phyloP scores from a whole-genome alignment of 2,888 invertebrate species.

The Hoplodrina ambigua region DNA sequence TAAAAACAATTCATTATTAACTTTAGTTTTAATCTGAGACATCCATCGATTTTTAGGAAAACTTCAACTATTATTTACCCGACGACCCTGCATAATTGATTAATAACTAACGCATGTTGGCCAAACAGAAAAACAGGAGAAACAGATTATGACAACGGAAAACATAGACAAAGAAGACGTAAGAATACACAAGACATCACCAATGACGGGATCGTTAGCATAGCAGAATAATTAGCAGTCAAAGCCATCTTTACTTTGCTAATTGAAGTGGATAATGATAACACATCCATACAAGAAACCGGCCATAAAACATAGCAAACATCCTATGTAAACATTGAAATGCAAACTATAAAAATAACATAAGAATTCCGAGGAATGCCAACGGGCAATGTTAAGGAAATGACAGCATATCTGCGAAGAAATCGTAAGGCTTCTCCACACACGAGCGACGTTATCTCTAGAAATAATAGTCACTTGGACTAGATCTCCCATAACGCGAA shows the following conservation, averaged over 20 bases:
- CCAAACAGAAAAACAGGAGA: no score
- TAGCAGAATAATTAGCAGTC: neutral
- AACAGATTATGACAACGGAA: no score
- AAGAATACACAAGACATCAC: neutral
- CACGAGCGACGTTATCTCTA: no score
- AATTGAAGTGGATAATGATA: neutral
- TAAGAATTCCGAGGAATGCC: slow-evolving; percentile 21
- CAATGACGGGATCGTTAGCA: neutral
- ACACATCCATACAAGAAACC: neutral
- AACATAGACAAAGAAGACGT: neutral
- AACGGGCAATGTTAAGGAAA: slow-evolving; percentile 35
- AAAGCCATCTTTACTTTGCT: neutral
- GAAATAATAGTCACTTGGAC: no score
- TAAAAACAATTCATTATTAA: no score
- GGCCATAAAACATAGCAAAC: slow-evolving; percentile 27
- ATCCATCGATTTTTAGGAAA: no score
- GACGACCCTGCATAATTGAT: no score
- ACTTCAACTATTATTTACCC: no score
- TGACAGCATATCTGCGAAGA: slow-evolving; percentile 73
- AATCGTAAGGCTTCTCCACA: slow-evolving; percentile 59
- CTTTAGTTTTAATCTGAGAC: no score
- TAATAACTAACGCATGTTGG: no score
- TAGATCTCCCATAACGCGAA: no score
- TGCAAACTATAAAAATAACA: slow-evolving; percentile 27
- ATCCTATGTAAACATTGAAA: slow-evolving; percentile 23